Conservation (phyloP, 2,797 vertebrate genomes). For the Acanthiza pusilla region DNA sequence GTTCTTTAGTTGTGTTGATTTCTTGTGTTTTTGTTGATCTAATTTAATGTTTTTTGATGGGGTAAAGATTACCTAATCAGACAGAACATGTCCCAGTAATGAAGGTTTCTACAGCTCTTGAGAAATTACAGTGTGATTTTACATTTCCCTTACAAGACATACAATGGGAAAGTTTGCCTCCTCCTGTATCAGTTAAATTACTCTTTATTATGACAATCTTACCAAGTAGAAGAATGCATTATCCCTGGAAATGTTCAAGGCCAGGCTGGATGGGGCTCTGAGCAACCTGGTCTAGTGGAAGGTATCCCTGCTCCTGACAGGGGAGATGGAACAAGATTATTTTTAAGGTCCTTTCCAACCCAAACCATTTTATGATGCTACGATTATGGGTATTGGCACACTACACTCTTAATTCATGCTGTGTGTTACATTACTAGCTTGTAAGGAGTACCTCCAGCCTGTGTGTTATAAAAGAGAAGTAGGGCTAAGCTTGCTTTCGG, state of each 20-base stretch:
- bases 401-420: background rate
- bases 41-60: background rate
- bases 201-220: background rate
- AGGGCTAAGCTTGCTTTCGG: slow-evolving; percentile 2
- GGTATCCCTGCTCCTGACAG: background rate
- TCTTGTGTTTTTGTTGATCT: background rate
- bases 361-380: background rate
- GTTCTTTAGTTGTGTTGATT: background rate
- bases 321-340: fast-evolving
- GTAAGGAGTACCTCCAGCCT: background rate
- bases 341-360: background rate
- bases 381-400: background rate
- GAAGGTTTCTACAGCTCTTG: background rate
- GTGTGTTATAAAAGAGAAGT: background rate
- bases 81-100: background rate
- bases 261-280: background rate
- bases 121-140: background rate
- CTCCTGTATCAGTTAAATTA: background rate
- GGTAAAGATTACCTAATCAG: background rate
- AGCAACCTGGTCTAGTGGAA: background rate
- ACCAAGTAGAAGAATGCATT: background rate
- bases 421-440: background rate
- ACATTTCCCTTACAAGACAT: background rate
- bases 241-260: background rate
- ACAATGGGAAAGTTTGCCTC: background rate